Conservation (phyloP, 2,888 invertebrate species). For the Dione juno region DNA sequence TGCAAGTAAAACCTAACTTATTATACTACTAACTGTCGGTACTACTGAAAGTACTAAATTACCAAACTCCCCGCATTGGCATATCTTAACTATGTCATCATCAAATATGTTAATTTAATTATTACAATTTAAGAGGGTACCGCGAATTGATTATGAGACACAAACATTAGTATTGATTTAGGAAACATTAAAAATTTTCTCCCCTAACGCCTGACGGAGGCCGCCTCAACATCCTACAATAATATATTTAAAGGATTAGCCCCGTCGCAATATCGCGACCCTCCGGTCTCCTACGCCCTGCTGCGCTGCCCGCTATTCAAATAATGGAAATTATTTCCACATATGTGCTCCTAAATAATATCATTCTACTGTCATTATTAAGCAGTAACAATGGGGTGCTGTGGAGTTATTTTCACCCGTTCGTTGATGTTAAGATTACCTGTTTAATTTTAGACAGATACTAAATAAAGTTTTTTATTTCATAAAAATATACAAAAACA, state of each 20-base stretch:
- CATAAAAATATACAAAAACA: constrained; percentile 1
- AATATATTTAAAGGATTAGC: constrained; percentile 84
- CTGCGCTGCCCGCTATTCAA: constrained; percentile 73
- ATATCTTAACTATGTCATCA: neutral
- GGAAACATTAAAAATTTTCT: constrained; percentile 72
- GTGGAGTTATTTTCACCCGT: constrained; percentile 75
- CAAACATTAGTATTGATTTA: constrained; percentile 76
- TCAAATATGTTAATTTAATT: constrained; percentile 20
- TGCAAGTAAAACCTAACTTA: too few species aligned
- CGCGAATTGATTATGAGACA: constrained; percentile 50
- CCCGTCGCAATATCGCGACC: constrained; percentile 81
- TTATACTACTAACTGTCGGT: too few species aligned
- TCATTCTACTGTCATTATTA: constrained; percentile 78
- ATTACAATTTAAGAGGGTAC: constrained; percentile 12
- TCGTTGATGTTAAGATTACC: constrained; percentile 63
- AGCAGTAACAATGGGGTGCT: constrained; percentile 60
- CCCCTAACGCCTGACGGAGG: constrained; percentile 64
- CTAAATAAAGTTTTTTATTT: neutral
- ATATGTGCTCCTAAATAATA: constrained; percentile 83
- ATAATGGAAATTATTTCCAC: constrained; percentile 83
- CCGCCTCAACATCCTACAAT: constrained; percentile 75
- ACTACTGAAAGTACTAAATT: neutral
- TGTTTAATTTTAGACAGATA: constrained; percentile 34
- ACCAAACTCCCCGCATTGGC: neutral
- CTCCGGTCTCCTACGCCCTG: constrained; percentile 59